Percentiles rank a stretch among this genome's conserved stretches.
Evolutionary conservation across 2,797 vertebrate species (phyloP).

Genomic region (Poliocrania exsul): DNA sequence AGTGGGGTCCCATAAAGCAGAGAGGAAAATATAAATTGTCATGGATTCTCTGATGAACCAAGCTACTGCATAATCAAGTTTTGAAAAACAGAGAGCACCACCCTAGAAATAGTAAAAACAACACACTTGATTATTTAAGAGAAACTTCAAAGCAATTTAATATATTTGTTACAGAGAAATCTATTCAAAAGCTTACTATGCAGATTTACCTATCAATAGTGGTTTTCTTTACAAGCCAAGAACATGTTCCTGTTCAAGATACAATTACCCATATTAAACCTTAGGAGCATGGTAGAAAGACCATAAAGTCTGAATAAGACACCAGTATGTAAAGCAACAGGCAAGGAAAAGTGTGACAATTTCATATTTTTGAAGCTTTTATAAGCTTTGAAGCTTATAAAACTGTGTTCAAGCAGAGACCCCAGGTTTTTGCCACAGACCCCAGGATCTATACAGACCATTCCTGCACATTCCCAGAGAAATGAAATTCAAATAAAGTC

Average conservation of each 20-base stretch:
- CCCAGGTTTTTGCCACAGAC: background rate
- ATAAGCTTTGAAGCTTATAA: background rate
- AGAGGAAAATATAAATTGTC: conserved; percentile 97
- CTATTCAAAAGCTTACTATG: background rate
- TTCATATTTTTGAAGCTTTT: background rate
- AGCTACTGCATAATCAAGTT: conserved; percentile 96
- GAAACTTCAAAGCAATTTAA: background rate
- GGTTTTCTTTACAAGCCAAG: background rate
- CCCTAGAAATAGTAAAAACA: conserved; percentile 78
- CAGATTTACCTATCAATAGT: background rate
- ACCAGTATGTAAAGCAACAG: background rate
- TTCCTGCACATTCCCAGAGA: background rate
- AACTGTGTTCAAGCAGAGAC: background rate
- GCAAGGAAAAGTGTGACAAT: background rate
- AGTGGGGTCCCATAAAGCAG: conserved; percentile 95
- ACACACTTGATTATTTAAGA: background rate
- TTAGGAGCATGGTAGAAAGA: background rate
- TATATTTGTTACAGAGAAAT: background rate
- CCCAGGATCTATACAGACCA: background rate
- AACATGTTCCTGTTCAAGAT: background rate
- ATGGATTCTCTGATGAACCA: conserved; percentile 99
- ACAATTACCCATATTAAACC: background rate
- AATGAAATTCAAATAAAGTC: background rate
- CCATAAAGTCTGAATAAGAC: background rate
- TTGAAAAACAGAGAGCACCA: conserved; percentile 90